These are phyloP conservation scores for Drosophila burlai DNA, from an alignment of 1,140 invertebrate genomes.

Conservation along the genomic window DNA sequence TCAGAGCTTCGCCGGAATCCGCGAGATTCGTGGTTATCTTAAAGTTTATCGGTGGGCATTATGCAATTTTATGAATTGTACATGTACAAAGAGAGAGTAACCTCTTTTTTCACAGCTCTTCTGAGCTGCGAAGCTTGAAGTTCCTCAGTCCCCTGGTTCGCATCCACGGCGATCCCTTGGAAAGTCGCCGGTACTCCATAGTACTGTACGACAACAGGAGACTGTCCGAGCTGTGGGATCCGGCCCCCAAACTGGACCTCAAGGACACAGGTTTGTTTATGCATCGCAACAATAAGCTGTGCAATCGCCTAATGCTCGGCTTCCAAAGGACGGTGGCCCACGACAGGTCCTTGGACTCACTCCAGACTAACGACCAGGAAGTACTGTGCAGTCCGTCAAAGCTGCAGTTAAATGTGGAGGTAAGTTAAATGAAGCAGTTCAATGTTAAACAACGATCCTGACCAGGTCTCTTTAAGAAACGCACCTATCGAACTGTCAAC, in stretches of 20 bases:
- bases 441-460: background rate
- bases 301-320: slow-evolving; percentile 60
- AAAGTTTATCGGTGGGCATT: slow-evolving; percentile 69
- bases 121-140: slow-evolving; percentile 57
- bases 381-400: slow-evolving; percentile 74
- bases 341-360: slow-evolving; percentile 60
- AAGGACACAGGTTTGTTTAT: slow-evolving; percentile 70
- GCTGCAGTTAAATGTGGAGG: slow-evolving; percentile 45
- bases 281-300: slow-evolving; percentile 74
- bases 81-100: too few relatives aligned
- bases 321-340: slow-evolving; percentile 55
- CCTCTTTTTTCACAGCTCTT: slow-evolving; percentile 40
- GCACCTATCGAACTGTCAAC: slow-evolving; percentile 50
- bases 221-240: slow-evolving; percentile 61
- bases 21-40: slow-evolving; percentile 71
- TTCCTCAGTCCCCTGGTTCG: slow-evolving; percentile 56
- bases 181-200: slow-evolving; percentile 55
- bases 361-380: slow-evolving; percentile 76
- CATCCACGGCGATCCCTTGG: slow-evolving; percentile 62
- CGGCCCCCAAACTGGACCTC: slow-evolving; percentile 47
- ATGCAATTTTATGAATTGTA: background rate
- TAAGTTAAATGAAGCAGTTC: background rate
- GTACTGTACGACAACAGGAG: slow-evolving; percentile 73
- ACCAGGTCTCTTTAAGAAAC: slow-evolving; percentile 23
- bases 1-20: slow-evolving; percentile 48